These are phyloP conservation scores for Fundulus diaphanus DNA, from an alignment of 2,797 vertebrate species.

Conservation along the genomic window DNA sequence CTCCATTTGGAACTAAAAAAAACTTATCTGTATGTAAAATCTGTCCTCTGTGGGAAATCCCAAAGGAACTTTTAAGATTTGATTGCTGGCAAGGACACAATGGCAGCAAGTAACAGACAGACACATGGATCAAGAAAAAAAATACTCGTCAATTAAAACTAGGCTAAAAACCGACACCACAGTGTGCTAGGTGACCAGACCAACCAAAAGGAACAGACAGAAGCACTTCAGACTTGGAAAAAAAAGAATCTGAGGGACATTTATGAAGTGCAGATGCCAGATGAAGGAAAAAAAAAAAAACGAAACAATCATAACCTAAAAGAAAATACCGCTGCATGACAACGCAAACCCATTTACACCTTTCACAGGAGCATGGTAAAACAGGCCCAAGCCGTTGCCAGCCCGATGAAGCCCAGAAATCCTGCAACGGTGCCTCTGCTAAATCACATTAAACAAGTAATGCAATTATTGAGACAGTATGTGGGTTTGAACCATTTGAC, in stretches of 20 bases:
- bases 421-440: neutral
- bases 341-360: neutral
- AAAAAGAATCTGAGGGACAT: neutral
- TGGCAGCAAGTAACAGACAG: neutral
- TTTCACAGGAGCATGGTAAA: neutral
- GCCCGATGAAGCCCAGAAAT: neutral
- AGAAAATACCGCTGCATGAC: neutral
- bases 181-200: neutral
- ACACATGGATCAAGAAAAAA: neutral
- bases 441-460: neutral
- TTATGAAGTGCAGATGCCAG: neutral
- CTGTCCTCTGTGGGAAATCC: neutral
- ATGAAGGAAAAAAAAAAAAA: neutral
- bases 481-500: constrained; percentile 1
- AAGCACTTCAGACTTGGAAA: neutral
- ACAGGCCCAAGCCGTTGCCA: neutral
- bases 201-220: neutral
- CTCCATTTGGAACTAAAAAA: neutral
- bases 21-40: neutral
- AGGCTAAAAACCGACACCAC: neutral
- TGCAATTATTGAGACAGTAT: neutral
- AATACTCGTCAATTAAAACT: neutral
- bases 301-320: neutral
- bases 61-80: neutral
- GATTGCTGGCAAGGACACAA: neutral